phyloP scores from a whole-genome alignment of 1,140 invertebrate genomes.

The Trachelipus rathkii region DNA sequence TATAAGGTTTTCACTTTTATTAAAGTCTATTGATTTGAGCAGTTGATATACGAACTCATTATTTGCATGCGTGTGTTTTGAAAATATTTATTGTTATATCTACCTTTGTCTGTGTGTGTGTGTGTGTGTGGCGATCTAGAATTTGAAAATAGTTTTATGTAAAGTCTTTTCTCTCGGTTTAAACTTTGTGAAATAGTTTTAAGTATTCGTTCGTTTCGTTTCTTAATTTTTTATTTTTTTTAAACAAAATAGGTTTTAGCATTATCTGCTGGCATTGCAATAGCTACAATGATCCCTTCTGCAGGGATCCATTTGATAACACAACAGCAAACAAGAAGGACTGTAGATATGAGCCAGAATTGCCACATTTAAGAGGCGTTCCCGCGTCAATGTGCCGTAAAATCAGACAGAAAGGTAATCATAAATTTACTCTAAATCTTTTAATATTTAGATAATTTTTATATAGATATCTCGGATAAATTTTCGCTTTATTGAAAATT shows the following conservation, averaged over 20 bases:
- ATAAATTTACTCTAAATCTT: background rate
- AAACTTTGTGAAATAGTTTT: too few species aligned
- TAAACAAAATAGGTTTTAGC: slow-evolving; percentile 55
- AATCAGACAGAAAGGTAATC: slow-evolving; percentile 81
- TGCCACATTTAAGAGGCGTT: slow-evolving; percentile 65
- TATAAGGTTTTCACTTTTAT: too few species aligned
- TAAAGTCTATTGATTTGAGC: too few species aligned
- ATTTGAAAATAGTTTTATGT: too few species aligned
- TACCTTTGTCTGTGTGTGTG: too few species aligned
- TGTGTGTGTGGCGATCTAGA: too few species aligned
- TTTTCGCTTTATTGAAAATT: too few species aligned
- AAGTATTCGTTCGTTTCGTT: background rate
- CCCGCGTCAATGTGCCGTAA: slow-evolving; percentile 84
- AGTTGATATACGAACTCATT: too few species aligned
- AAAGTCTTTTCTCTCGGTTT: too few species aligned
- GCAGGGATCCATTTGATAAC: slow-evolving; percentile 89
- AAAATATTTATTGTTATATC: too few species aligned
- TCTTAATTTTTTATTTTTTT: slow-evolving; percentile 44
- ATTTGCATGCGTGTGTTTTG: too few species aligned
- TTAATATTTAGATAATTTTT: background rate
- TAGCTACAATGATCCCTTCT: slow-evolving; percentile 82
- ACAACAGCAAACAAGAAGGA: slow-evolving; percentile 78
- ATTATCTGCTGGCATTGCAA: slow-evolving; percentile 92
- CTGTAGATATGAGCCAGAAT: slow-evolving; percentile 63
- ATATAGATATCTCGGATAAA: background rate